Conservation (phyloP, 1,140 invertebrate genomes). For the Drosophila punjabiensis region DNA sequence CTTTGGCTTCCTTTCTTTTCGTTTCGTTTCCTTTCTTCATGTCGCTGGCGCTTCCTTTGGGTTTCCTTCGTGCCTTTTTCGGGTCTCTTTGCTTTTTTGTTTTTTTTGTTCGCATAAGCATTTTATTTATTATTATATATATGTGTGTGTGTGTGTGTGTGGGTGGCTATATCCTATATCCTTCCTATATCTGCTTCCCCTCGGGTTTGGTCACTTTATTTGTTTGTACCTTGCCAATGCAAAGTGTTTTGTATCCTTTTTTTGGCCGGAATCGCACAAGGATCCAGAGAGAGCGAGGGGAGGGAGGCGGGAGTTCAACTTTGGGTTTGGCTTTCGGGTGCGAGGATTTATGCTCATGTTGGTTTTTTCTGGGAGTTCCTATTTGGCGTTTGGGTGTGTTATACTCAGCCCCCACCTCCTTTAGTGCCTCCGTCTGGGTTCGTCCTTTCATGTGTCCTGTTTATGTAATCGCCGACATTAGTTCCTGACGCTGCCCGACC, state of each 20-base stretch:
- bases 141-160: slow-evolving; percentile 13
- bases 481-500: slow-evolving; percentile 55
- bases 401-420: neutral
- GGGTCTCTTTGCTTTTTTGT: slow-evolving; percentile 40
- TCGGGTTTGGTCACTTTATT: slow-evolving; percentile 80
- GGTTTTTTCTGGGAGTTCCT: slow-evolving; percentile 65
- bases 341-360: slow-evolving; percentile 77
- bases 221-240: slow-evolving; percentile 72
- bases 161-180: slow-evolving; percentile 38
- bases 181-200: slow-evolving; percentile 34
- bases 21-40: slow-evolving; percentile 44
- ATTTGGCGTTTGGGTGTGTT: slow-evolving; percentile 75
- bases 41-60: slow-evolving; percentile 44
- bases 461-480: slow-evolving; percentile 83
- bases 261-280: slow-evolving; percentile 42
- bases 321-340: slow-evolving; percentile 61
- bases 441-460: slow-evolving; percentile 80
- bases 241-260: slow-evolving; percentile 75
- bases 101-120: slow-evolving; percentile 60
- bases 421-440: slow-evolving; percentile 27
- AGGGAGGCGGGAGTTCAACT: slow-evolving; percentile 7
- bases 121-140: slow-evolving; percentile 69
- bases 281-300: neutral
- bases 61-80: slow-evolving; percentile 30
- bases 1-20: slow-evolving; percentile 75